Percentiles rank a stretch among this genome's conserved stretches.
These are phyloP conservation scores for Oncorhynchus clarkii DNA, from an alignment of 2,113 vertebrate species.

Conservation along the genomic window DNA sequence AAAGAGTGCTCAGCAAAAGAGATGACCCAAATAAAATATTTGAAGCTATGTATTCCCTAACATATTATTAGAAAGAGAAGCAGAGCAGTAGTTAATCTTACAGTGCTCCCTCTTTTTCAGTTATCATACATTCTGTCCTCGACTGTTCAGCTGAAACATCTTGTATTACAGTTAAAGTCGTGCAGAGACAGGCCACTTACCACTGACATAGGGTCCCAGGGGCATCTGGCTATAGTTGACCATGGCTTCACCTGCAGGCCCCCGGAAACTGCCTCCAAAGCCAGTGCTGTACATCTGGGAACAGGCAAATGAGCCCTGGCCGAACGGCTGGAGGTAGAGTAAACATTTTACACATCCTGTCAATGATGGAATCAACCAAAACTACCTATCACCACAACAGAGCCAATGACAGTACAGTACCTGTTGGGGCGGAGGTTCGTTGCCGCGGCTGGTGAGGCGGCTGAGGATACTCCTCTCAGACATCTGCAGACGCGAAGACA, in stretches of 20 bases:
- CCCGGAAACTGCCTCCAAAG: conserved; percentile 87
- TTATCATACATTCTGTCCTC: too few species aligned
- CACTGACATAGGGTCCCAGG: conserved; percentile 93
- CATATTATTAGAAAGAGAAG: too few species aligned
- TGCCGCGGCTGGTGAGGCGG: conserved; percentile 90
- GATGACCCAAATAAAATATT: background rate
- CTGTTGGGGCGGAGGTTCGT: conserved; percentile 86
- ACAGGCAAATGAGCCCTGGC: conserved; percentile 85
- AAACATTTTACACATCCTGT: background rate
- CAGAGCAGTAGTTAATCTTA: too few species aligned
- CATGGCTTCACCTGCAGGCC: conserved; percentile 86
- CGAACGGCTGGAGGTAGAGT: conserved; percentile 64
- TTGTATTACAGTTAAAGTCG: background rate
- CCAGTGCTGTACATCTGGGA: conserved; percentile 90
- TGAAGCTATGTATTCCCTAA: too few species aligned
- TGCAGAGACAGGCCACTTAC: conserved; percentile 70
- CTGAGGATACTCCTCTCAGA: conserved; percentile 95
- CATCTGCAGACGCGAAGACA: conserved; percentile 95
- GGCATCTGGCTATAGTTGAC: conserved; percentile 99
- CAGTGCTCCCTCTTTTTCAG: too few species aligned
- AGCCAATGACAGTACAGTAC: conserved; percentile 59
- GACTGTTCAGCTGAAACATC: too few species aligned
- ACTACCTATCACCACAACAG: too few species aligned
- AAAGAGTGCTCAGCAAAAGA: background rate
- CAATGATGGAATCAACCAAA: too few species aligned